phyloP scores from a whole-genome alignment of 92 coral and sea anemone species.

The Metridium senile region DNA sequence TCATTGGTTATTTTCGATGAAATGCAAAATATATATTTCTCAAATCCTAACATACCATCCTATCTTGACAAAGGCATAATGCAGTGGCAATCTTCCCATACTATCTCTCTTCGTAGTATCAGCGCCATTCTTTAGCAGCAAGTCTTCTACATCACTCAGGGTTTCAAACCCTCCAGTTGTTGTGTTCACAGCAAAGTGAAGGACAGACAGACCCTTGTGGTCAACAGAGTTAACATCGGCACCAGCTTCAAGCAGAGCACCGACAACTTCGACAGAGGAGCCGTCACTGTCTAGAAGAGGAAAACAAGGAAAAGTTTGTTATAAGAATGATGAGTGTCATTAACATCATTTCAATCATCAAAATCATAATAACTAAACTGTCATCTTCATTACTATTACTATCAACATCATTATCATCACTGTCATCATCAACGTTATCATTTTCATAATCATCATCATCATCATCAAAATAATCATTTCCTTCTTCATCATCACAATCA shows the following conservation, averaged over 20 bases:
- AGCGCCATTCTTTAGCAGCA: constrained; percentile 71
- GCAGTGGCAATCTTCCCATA: constrained; percentile 68
- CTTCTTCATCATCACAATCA: no score
- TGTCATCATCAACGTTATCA: no score
- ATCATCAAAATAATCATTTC: no score
- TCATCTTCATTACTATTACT: no score
- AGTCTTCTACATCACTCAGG: constrained; percentile 69
- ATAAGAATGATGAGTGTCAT: neutral
- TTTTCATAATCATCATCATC: no score
- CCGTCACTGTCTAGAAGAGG: constrained; percentile 37
- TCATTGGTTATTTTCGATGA: no score
- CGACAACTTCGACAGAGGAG: constrained; percentile 17
- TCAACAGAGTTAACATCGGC: constrained; percentile 74
- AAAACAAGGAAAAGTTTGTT: neutral
- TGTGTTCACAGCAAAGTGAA: constrained; percentile 74
- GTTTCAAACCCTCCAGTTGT: constrained; percentile 87
- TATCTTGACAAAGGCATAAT: constrained; percentile 81
- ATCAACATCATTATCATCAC: no score
- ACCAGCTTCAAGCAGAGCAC: constrained; percentile 71
- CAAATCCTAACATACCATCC: constrained; percentile 2
- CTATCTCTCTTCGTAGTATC: constrained; percentile 60
- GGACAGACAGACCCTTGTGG: constrained; percentile 52
- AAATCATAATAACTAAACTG: no score
- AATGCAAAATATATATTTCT: no score
- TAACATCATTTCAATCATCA: neutral